These are phyloP conservation scores for Pararge aegeria DNA, from an alignment of 1,140 invertebrate genomes.

Conservation along the genomic window DNA sequence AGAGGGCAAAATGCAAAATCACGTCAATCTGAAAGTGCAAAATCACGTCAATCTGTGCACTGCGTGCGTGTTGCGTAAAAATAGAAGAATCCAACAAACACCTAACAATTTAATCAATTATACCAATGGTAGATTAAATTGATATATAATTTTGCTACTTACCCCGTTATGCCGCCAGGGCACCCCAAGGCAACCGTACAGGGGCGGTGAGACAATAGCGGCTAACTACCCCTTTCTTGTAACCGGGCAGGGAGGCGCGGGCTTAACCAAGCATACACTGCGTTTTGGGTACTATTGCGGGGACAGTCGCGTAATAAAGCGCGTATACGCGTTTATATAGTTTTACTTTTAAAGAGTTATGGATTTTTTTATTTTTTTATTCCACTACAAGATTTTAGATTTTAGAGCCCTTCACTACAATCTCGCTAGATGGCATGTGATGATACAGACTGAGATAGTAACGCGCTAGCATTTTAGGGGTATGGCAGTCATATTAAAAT, in stretches of 20 bases:
- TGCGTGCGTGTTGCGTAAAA: no score
- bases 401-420: no score
- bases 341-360: background rate
- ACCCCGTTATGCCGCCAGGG: constrained; percentile 28
- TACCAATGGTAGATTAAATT: background rate
- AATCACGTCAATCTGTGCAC: no score
- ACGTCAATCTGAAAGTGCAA: no score
- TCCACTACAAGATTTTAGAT: no score
- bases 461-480: no score
- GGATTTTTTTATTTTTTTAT: background rate
- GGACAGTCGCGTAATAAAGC: constrained; percentile 50
- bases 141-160: constrained; percentile 32
- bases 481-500: no score
- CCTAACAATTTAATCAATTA: background rate
- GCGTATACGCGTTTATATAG: constrained; percentile 26
- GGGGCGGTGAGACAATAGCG: constrained; percentile 68
- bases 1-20: no score
- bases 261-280: constrained; percentile 75
- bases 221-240: constrained; percentile 78
- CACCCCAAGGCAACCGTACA: constrained; percentile 40
- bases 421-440: no score
- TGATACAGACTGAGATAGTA: no score
- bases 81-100: no score
- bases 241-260: constrained; percentile 62
- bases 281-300: constrained; percentile 61